Base-by-base conservation (phyloP, 2,888 invertebrate genomes). In the Cecidostiba fungosa region DNA sequence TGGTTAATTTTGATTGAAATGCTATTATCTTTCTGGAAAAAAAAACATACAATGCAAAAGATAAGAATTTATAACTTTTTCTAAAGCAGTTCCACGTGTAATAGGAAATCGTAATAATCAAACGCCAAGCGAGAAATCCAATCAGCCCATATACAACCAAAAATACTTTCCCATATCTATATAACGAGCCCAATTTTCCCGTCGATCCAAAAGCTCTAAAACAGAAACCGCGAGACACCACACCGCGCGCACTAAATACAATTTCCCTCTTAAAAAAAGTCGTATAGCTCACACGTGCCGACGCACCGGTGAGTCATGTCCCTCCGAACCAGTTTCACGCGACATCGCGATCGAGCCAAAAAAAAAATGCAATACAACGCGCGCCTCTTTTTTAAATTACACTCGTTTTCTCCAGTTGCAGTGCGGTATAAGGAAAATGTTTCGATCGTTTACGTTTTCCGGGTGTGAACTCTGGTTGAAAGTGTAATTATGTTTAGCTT, bases 341-440 rank as follows among this genome's bases (percentile, higher is more conserved):
- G 72, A 3, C 23, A 39, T 72, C 23, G 39, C 14, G 72, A 39
- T 72, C 23, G 39, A 23, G 72, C 43, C 39, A 43, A 72, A 43
- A 66, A 66, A 66, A 26, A 26, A 3, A 4, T 29, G 66, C 26
- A 23, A 62, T 8, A 26, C 10, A n/a, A 3, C 26, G 66, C n/a
- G 66, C 26, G 66, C 4, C 26, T 66, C 66, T 66, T 1, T 66
- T 66, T 66, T 66, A 59, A 59, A 59, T 59, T 59, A 59, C 54
- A 59, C 54, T 59, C n/a, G 54, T n/a, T 66, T 66, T 66, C 66
- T 66, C 54, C 39, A 23, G 10, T 16, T n/a, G 23, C 23, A 14
- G 23, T 10, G 66, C n/a, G 43, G 19, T 36, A 39, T 23, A 43
- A 36, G 39, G 43, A 43, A 72, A 72, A 72, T 23, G 43, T 43